Evolutionary conservation across 2,888 invertebrate species (phyloP), one percentile per base, ranked within the genome.

Genomic region (Meteorus cinctellus): DNA sequence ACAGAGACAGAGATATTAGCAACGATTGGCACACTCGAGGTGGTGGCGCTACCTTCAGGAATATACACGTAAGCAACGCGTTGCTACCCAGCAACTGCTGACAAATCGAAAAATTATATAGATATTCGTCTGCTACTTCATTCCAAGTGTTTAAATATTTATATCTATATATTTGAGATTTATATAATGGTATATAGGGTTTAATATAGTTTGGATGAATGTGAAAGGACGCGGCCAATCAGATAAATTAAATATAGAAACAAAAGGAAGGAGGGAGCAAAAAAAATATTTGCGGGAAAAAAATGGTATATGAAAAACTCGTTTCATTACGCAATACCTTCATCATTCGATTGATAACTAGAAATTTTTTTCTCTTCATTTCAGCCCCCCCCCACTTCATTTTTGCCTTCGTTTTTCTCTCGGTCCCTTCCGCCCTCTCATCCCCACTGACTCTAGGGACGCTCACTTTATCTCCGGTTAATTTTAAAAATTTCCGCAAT

Each of bases 1-100:
- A 19, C 2, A 36, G 31, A 34, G 24, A 55, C 34, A 55, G 69
- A 55, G 34, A 55, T 31, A 69, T 51, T 45, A 36, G 36, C 41
- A 34, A 31, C 31, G 69, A 51, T 36, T 27, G 71, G 75, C 45
- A 62, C n/a, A 65, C 41, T 29, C 60, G 31, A 14, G 41, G 51
- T 63, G 68, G 68, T 72, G 59, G 72, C 71, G 71, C 63, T 41
- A 29, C 29, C 29, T 63, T 62, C 31, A 27, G 55, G 24, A 34
- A 59, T 51, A 73, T 41, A 63, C 45, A 78, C 75, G 78, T 78
- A 76, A 14, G 77, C 77, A 19, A 55, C 65, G 77, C 74, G 70
- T 70, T 70, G 67, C 79, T 77, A 78, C 80, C 80, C 80, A 59
- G 80, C 79, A 80, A 80, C 80, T 63, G n/a, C 55, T 55, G 73